These are phyloP conservation scores for Drosophila tropicalis DNA, from an alignment of 1,140 invertebrate species.

Conservation along the genomic window DNA sequence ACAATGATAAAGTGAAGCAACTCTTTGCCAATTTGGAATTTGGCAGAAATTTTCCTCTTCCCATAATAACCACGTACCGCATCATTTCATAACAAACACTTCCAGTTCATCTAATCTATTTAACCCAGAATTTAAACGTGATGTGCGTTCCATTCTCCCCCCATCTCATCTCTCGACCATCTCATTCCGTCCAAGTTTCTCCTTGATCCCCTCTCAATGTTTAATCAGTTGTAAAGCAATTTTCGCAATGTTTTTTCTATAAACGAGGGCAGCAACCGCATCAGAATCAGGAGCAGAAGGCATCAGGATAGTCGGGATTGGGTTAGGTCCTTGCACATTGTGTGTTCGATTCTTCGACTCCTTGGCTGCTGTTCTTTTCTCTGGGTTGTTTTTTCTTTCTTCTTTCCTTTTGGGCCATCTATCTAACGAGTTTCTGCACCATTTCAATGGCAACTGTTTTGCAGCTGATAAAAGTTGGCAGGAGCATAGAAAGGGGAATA, in stretches of 20 bases:
- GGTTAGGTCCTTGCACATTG: slow-evolving; percentile 37
- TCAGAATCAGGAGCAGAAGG: slow-evolving; percentile 21
- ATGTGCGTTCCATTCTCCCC: slow-evolving; percentile 58
- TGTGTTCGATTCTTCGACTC: slow-evolving; percentile 35
- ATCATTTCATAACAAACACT: slow-evolving; percentile 81
- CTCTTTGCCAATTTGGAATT: neutral
- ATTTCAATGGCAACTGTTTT: slow-evolving; percentile 80
- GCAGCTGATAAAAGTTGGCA: slow-evolving; percentile 79
- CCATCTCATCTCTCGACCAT: neutral
- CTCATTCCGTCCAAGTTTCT: neutral
- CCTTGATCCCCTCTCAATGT: slow-evolving; percentile 56
- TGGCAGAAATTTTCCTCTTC: neutral
- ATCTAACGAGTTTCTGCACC: slow-evolving; percentile 76
- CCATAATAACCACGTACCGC: slow-evolving; percentile 47
- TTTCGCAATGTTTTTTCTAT: slow-evolving; percentile 79
- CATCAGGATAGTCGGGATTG: slow-evolving; percentile 21
- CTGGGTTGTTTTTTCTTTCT: slow-evolving; percentile 45
- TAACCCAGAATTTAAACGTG: slow-evolving; percentile 79
- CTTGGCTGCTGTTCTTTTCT: slow-evolving; percentile 51
- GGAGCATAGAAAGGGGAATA: slow-evolving; percentile 34
- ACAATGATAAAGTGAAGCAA: neutral
- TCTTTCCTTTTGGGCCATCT: slow-evolving; percentile 52
- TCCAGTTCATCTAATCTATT: slow-evolving; percentile 81
- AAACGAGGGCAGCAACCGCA: slow-evolving; percentile 47
- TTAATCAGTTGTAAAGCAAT: slow-evolving; percentile 81